These are phyloP conservation scores for Lanius ludovicianus DNA, from an alignment of 2,113 vertebrate genomes.

Conservation along the genomic window DNA sequence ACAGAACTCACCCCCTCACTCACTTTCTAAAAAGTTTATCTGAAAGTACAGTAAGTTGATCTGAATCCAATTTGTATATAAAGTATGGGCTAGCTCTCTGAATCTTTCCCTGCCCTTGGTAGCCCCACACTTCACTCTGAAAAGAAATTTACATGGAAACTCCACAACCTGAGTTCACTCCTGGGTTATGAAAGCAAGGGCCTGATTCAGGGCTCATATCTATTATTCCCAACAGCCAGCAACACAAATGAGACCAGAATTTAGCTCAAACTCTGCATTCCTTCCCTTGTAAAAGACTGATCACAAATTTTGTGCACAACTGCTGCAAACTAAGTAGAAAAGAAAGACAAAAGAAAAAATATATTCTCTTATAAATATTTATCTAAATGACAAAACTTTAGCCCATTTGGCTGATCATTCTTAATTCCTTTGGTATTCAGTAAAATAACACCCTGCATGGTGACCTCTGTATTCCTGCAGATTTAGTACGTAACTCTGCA, in stretches of 20 bases:
- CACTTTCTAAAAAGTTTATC: neutral
- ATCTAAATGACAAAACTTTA: slow-evolving; percentile 43
- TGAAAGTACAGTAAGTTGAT: neutral
- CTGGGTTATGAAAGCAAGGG: neutral
- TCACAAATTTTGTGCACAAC: neutral
- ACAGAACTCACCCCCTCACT: neutral
- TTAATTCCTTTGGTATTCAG: slow-evolving; percentile 59
- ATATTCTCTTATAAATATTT: slow-evolving; percentile 55
- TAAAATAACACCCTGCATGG: slow-evolving; percentile 47
- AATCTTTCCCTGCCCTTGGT: neutral
- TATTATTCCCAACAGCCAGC: neutral
- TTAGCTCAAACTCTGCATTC: neutral
- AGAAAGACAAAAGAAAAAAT: neutral
- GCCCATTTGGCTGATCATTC: slow-evolving; percentile 5
- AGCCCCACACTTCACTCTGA: neutral
- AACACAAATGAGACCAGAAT: neutral
- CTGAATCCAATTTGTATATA: neutral
- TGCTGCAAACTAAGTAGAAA: neutral
- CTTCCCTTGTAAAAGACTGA: neutral
- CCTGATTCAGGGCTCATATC: neutral
- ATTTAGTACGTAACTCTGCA: slow-evolving; percentile 63
- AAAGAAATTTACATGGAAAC: neutral
- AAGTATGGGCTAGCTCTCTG: neutral
- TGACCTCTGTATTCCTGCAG: slow-evolving; percentile 60
- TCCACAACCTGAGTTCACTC: neutral